A percentile compares a stretch with the other conserved stretches of the same genome.
phyloP scores from a whole-genome alignment of 2,797 vertebrate species.

The Crenuchus spilurus region DNA sequence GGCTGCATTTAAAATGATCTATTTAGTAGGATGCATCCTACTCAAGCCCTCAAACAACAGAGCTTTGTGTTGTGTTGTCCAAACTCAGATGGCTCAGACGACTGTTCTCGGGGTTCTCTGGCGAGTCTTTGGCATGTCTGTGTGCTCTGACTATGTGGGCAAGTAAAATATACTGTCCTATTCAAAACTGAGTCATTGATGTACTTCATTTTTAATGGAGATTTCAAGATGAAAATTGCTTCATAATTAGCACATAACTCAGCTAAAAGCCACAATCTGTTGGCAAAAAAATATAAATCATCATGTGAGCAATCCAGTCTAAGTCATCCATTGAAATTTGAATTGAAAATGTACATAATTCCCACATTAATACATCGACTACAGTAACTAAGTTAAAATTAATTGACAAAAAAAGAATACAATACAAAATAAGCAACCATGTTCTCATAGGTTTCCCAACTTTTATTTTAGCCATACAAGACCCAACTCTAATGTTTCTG shows the following conservation, averaged over 20 bases:
- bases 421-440: too few species aligned
- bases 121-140: neutral
- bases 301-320: neutral
- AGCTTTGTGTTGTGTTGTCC: constrained; percentile 8
- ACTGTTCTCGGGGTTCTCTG: neutral
- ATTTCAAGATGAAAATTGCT: neutral
- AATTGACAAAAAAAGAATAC: too few species aligned
- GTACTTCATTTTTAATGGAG: constrained; percentile 8
- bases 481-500: too few species aligned
- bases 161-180: neutral
- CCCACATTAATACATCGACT: neutral
- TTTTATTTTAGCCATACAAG: too few species aligned
- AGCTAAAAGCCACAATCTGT: neutral
- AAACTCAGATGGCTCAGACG: neutral
- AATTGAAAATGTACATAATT: neutral
- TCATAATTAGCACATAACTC: neutral
- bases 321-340: neutral
- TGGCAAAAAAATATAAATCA: neutral
- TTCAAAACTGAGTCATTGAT: constrained; percentile 1
- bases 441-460: too few species aligned
- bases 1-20: constrained; percentile 2
- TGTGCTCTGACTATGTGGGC: neutral
- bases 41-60: neutral
- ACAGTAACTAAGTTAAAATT: too few species aligned
- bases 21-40: neutral